Percentiles rank a stretch among this genome's conserved stretches.
Evolutionary conservation across 2,888 invertebrate species (phyloP).

Genomic region (Hypomecis punctinalis): DNA sequence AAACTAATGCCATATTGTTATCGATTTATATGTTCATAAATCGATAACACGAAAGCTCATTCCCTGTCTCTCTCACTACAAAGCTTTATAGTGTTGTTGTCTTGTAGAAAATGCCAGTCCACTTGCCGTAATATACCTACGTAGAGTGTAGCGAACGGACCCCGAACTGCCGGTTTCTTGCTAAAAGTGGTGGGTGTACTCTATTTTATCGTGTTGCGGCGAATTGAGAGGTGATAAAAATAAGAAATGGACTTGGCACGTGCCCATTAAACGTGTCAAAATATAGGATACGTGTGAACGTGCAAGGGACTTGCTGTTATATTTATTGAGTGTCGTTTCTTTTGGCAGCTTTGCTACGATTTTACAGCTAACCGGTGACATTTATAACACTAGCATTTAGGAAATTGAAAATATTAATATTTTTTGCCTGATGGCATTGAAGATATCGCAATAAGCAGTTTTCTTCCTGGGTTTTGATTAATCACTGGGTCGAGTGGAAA

Average conservation of each 20-base stretch:
- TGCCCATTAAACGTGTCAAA: conserved; percentile 14
- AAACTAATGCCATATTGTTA: no score
- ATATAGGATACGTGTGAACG: conserved; percentile 15
- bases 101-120: conserved; percentile 20
- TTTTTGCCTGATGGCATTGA: no score
- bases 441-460: no score
- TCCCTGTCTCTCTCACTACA: conserved; percentile 22
- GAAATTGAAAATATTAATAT: no score
- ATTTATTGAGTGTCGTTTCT: conserved; percentile 7
- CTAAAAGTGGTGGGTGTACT: conserved; percentile 22
- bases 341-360: neutral
- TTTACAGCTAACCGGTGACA: no score
- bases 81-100: conserved; percentile 40
- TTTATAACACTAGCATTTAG: no score
- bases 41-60: conserved; percentile 6
- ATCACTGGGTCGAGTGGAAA: no score
- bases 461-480: no score
- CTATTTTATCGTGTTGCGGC: conserved; percentile 27
- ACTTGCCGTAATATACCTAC: conserved; percentile 31
- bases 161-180: conserved; percentile 24
- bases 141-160: conserved; percentile 28
- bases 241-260: conserved; percentile 24
- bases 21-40: no score
- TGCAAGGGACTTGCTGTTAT: conserved; percentile 4
- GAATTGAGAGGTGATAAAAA: conserved; percentile 32